Conservation (phyloP, 1,140 invertebrate genomes). For the Potamilus streckersoni region DNA sequence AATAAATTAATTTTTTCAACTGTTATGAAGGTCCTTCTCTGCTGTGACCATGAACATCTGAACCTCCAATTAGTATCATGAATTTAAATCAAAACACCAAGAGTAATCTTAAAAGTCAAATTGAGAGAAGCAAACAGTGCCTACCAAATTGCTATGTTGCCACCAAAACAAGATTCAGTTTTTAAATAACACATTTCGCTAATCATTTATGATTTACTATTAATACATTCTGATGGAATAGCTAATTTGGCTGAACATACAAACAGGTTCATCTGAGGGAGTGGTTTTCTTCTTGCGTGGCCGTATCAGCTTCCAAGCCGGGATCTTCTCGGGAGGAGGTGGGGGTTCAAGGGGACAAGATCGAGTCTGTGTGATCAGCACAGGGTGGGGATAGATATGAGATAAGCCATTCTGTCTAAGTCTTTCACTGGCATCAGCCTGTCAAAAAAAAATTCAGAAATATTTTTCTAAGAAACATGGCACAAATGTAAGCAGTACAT, state of each 20-base stretch:
- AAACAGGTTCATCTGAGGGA: constrained; percentile 63
- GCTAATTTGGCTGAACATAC: constrained; percentile 40
- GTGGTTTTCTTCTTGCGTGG: constrained; percentile 62
- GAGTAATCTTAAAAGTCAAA: too few species aligned
- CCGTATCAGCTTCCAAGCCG: constrained; percentile 67
- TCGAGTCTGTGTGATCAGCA: constrained; percentile 64
- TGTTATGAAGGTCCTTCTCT: not conserved
- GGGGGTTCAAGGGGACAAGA: constrained; percentile 65
- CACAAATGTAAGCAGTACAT: too few species aligned
- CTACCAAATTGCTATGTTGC: too few species aligned
- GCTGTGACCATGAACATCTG: too few species aligned
- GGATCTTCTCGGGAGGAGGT: constrained; percentile 61
- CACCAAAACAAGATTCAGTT: too few species aligned
- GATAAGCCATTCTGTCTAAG: constrained; percentile 65
- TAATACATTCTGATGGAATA: not conserved
- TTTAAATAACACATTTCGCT: too few species aligned
- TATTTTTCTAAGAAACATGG: not conserved
- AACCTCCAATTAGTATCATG: too few species aligned
- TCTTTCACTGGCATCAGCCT: constrained; percentile 66
- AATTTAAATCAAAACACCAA: too few species aligned
- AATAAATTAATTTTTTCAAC: not conserved
- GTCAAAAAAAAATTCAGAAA: constrained; percentile 4
- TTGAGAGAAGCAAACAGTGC: too few species aligned
- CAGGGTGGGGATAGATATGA: constrained; percentile 64
- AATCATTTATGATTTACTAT: too few species aligned